Conservation (phyloP, 2,113 vertebrate genomes). For the Scalopus aquaticus region DNA sequence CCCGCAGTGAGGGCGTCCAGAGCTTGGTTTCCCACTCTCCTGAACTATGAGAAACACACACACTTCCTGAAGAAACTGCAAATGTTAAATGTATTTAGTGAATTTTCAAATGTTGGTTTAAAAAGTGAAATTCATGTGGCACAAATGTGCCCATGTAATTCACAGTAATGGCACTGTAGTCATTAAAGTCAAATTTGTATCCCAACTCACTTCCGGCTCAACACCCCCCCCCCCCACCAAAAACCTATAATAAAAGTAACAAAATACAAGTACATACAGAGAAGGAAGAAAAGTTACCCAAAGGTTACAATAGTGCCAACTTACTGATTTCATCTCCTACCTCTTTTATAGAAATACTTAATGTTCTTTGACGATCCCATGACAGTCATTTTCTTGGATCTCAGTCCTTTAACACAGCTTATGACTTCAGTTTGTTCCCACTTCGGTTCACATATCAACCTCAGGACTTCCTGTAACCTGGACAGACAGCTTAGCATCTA, state of each 20-base stretch:
- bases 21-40: background rate
- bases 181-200: background rate
- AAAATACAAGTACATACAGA: background rate
- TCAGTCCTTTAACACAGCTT: background rate
- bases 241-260: background rate
- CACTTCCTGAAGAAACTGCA: background rate
- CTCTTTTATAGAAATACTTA: background rate
- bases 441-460: background rate
- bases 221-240: background rate
- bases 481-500: background rate
- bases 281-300: background rate
- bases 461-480: background rate
- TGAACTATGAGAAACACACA: background rate
- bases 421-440: no score
- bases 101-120: background rate
- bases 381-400: background rate
- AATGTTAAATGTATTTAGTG: background rate
- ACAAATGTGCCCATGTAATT: background rate
- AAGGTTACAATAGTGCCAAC: background rate
- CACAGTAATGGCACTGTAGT: background rate
- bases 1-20: background rate
- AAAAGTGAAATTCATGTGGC: background rate
- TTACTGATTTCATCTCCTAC: background rate
- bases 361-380: background rate
- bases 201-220: background rate